Evolutionary conservation across 2,888 invertebrate genomes (phyloP).

Genomic region (Phortica magna): DNA sequence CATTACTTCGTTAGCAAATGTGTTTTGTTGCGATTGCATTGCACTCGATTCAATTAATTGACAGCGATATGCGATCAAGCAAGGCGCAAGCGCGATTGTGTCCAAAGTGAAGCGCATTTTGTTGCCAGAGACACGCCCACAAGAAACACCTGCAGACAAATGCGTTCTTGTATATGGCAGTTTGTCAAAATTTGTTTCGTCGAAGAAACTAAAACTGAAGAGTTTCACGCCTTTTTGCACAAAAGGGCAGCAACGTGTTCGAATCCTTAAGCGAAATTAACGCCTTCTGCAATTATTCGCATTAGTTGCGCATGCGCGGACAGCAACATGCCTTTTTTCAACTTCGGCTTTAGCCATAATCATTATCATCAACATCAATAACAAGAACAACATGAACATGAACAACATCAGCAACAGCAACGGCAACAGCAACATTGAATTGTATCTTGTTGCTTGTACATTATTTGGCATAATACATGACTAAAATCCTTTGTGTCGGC

Average conservation of each 20-base stretch:
- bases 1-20: conserved; percentile 32
- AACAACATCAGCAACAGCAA: background rate
- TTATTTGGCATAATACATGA: conserved; percentile 17
- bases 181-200: conserved; percentile 22
- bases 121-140: conserved; percentile 6
- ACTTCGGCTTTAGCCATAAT: background rate
- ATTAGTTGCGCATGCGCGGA: conserved; percentile 22
- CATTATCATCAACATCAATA: conserved; percentile 17
- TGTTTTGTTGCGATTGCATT: background rate
- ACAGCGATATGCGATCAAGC: conserved; percentile 24
- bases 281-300: conserved; percentile 32
- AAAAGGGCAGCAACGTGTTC: conserved; percentile 5
- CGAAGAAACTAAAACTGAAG: conserved; percentile 2
- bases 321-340: background rate
- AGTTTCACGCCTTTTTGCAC: conserved; percentile 5
- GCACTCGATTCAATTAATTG: conserved; percentile 31
- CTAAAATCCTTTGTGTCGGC: conserved; percentile 17
- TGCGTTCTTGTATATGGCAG: background rate
- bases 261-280: conserved; percentile 31
- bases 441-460: background rate
- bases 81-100: conserved; percentile 17
- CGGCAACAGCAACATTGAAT: background rate
- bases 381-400: no score
- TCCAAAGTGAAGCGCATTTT: conserved; percentile 25
- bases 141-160: conserved; percentile 22